Conservation (phyloP, 2,113 vertebrate genomes). For the Murina feae region DNA sequence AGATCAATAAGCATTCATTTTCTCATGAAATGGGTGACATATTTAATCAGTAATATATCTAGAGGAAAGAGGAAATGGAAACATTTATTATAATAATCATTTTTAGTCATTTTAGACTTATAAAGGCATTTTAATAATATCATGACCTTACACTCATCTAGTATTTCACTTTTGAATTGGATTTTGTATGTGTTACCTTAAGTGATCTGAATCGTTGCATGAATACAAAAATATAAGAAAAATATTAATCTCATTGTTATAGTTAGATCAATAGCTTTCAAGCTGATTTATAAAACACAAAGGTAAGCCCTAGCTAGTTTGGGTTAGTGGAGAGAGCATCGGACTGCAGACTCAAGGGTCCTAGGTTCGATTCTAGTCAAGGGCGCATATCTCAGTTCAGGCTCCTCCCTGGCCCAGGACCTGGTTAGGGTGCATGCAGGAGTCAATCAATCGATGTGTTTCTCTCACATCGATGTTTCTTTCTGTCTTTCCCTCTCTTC, state of each 20-base stretch:
- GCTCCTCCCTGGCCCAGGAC: too few relatives aligned
- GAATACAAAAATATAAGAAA: constrained; percentile 14
- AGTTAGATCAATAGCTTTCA: neutral
- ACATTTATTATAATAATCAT: constrained; percentile 25
- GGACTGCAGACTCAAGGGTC: too few relatives aligned
- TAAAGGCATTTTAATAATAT: neutral
- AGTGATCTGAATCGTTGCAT: neutral
- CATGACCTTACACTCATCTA: neutral
- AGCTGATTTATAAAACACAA: neutral
- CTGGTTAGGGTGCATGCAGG: too few relatives aligned
- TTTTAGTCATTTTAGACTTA: constrained; percentile 33
- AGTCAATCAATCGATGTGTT: too few relatives aligned
- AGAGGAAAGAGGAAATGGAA: constrained; percentile 32
- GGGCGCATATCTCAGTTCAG: too few relatives aligned
- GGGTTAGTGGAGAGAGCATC: too few relatives aligned
- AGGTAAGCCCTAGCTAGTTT: neutral
- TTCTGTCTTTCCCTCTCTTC: too few relatives aligned
- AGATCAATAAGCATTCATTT: constrained; percentile 38
- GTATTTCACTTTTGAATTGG: neutral
- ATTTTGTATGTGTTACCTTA: neutral
- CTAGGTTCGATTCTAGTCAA: too few relatives aligned
- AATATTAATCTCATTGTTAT: neutral
- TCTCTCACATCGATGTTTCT: too few relatives aligned
- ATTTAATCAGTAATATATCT: neutral
- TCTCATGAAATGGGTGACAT: constrained; percentile 21